A percentile compares a stretch with the other conserved stretches of the same genome.
Evolutionary conservation across 1,140 invertebrate genomes (phyloP).

Genomic region (Drosophila rufa): DNA sequence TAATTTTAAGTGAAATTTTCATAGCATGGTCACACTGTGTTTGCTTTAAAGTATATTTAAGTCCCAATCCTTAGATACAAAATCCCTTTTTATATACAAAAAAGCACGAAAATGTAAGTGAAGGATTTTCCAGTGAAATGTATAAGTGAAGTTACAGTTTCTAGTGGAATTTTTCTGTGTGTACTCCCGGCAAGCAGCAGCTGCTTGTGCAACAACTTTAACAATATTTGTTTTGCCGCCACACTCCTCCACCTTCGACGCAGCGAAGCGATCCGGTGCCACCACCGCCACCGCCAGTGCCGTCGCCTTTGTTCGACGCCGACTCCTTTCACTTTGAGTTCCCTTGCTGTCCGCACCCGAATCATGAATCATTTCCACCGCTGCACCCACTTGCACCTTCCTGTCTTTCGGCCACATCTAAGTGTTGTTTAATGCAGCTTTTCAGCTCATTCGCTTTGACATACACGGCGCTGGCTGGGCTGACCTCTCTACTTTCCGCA

Average conservation of each 20-base stretch:
- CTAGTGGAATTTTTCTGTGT: constrained; percentile 2
- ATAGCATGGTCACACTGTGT: too few relatives aligned
- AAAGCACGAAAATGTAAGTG: too few relatives aligned
- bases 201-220: constrained; percentile 65
- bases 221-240: constrained; percentile 78
- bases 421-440: constrained; percentile 76
- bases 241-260: constrained; percentile 10
- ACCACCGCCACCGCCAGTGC: constrained; percentile 2
- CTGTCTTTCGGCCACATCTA: constrained; percentile 29
- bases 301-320: constrained; percentile 51
- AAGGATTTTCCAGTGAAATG: not conserved
- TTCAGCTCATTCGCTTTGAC: constrained; percentile 60
- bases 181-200: constrained; percentile 15
- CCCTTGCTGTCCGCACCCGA: constrained; percentile 59
- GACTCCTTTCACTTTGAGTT: constrained; percentile 65
- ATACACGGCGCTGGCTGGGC: constrained; percentile 2
- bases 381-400: constrained; percentile 54
- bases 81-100: too few relatives aligned
- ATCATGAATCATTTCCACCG: constrained; percentile 74
- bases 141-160: not conserved
- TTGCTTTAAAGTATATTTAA: too few relatives aligned
- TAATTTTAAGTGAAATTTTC: too few relatives aligned
- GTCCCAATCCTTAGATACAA: too few relatives aligned
- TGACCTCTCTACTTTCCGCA: constrained; percentile 8
- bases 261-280: constrained; percentile 15